phyloP scores from a whole-genome alignment of 1,140 invertebrate genomes.

The Streblospio benedicti region DNA sequence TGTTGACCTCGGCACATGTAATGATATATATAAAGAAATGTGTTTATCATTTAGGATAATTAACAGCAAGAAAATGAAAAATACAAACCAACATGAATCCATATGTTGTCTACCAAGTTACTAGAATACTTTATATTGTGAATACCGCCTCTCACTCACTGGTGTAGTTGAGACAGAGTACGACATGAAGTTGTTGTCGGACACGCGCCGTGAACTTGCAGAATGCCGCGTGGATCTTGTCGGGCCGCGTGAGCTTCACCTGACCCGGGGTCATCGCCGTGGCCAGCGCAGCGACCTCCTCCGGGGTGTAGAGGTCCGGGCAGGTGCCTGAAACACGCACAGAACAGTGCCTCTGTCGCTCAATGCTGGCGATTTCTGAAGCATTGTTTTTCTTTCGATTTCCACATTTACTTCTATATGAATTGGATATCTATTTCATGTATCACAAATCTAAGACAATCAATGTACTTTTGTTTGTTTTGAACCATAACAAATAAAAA shows the following conservation, averaged over 20 bases:
- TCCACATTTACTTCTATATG: too few species aligned
- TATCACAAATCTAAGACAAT: too few species aligned
- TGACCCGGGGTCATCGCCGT: conserved; percentile 43
- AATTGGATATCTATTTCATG: too few species aligned
- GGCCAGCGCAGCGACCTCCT: conserved; percentile 37
- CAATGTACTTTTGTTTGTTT: too few species aligned
- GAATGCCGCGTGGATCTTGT: conserved; percentile 41
- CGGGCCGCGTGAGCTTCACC: conserved; percentile 37
- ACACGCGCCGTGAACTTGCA: conserved; percentile 37
- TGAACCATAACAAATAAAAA: too few species aligned
- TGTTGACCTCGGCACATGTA: too few species aligned
- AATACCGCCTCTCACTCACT: background rate
- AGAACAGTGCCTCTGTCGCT: background rate
- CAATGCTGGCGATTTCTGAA: background rate
- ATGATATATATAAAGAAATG: too few species aligned
- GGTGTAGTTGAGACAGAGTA: conserved; percentile 39
- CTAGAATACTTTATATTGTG: too few species aligned
- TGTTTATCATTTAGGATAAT: background rate
- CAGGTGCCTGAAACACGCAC: conserved; percentile 29
- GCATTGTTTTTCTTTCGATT: too few species aligned
- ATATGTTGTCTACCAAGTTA: background rate
- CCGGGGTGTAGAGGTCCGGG: conserved; percentile 38
- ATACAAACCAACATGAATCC: background rate
- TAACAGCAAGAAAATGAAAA: background rate
- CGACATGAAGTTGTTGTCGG: conserved; percentile 39